A percentile compares a stretch with the other conserved stretches of the same genome.
Evolutionary conservation across 30 jellyfish, hydroid and myxozoan genomes (phyloP).

Genomic region (Rhopilema esculentum): DNA sequence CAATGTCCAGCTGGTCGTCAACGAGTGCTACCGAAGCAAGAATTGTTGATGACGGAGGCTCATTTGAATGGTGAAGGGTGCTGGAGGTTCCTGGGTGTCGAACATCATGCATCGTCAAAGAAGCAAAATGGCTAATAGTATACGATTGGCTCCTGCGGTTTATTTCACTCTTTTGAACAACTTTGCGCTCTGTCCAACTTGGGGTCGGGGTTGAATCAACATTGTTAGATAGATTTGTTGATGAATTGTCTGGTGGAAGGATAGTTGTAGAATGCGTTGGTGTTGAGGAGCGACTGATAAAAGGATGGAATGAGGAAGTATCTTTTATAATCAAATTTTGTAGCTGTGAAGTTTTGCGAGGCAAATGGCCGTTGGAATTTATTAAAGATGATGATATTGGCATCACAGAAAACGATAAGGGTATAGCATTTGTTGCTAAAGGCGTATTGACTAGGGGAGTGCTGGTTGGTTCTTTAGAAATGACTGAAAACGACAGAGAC

Average conservation of each 20-base stretch:
- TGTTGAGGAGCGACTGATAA: background rate
- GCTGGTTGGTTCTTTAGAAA: background rate
- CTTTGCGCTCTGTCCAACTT: background rate
- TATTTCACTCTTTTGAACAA: background rate
- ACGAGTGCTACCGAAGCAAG: background rate
- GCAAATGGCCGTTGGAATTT: background rate
- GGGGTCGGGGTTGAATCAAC: background rate
- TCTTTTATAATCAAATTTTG: too few relatives aligned
- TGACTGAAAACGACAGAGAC: background rate
- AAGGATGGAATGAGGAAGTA: background rate
- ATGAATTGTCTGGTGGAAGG: background rate
- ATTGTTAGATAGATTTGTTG: background rate
- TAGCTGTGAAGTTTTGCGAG: background rate
- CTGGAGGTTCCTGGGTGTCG: background rate
- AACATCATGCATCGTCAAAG: background rate
- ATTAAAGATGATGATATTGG: background rate
- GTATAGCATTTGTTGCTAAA: background rate
- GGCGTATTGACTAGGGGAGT: background rate
- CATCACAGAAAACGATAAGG: background rate
- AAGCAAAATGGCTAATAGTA: too few relatives aligned
- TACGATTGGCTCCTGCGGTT: background rate
- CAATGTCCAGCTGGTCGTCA: slow-evolving; percentile 32
- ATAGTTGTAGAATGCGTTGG: background rate
- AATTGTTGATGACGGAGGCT: background rate
- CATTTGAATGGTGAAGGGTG: background rate